Evolutionary conservation across 2,113 vertebrate species (phyloP).

Genomic region (Forbesichthys papilliferus): DNA sequence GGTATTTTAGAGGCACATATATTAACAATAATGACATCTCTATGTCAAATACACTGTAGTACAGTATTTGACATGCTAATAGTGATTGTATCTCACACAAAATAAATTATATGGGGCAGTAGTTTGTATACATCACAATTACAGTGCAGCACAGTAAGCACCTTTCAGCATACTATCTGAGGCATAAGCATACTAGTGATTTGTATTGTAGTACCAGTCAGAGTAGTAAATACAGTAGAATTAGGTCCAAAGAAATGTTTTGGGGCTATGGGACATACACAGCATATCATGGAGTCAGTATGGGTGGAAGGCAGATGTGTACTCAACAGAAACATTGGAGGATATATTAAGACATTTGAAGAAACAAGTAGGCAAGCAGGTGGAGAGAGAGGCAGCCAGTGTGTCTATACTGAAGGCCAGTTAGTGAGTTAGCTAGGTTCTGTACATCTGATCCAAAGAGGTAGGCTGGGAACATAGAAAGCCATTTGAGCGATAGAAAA

Average conservation of each 20-base stretch:
- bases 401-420: constrained; percentile 12
- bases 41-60: not conserved
- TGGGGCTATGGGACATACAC: constrained; percentile 36
- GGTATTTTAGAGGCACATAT: not conserved
- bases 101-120: not conserved
- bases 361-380: not conserved
- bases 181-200: constrained; percentile 41
- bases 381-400: constrained; percentile 23
- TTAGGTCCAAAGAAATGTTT: constrained; percentile 53
- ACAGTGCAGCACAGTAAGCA: not conserved
- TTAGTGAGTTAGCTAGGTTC: constrained; percentile 5
- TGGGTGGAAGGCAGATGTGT: constrained; percentile 37
- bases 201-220: not conserved
- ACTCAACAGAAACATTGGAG: constrained; percentile 6
- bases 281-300: constrained; percentile 29
- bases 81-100: not conserved
- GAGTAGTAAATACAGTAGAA: constrained; percentile 51
- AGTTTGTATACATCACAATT: too few species aligned
- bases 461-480: constrained; percentile 29
- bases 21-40: not conserved
- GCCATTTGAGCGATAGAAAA: too few species aligned
- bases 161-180: constrained; percentile 17
- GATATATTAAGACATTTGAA: not conserved
- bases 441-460: constrained; percentile 40
- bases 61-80: not conserved